These are phyloP conservation scores for Glareola pratincola DNA, from an alignment of 2,113 vertebrate genomes.

Conservation along the genomic window DNA sequence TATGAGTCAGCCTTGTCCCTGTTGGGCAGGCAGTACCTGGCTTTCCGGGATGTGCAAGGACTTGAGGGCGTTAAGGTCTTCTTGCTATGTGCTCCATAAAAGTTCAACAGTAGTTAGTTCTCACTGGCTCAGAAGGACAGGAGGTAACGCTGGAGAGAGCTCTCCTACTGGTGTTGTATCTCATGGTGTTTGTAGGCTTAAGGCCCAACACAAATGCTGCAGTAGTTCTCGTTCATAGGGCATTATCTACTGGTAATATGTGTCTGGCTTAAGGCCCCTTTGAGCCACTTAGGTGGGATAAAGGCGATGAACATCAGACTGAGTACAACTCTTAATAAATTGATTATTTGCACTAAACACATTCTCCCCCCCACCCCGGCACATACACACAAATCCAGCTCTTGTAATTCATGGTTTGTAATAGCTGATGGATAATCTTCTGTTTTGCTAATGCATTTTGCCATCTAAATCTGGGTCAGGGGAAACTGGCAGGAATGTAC, in stretches of 20 bases:
- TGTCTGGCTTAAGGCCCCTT: neutral
- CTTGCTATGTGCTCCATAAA: accelerated
- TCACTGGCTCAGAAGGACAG: neutral
- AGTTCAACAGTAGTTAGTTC: neutral
- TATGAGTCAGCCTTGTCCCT: neutral
- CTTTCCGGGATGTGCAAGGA: neutral
- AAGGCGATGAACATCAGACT: neutral
- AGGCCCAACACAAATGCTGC: neutral
- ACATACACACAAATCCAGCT: neutral
- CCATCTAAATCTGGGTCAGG: neutral
- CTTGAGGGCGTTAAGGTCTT: neutral
- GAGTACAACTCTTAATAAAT: neutral
- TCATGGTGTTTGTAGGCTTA: neutral
- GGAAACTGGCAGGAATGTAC: neutral
- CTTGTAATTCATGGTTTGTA: neutral
- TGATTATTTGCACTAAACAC: neutral
- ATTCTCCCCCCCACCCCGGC: neutral
- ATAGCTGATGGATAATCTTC: slow-evolving; percentile 9
- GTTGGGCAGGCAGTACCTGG: neutral
- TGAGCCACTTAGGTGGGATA: neutral
- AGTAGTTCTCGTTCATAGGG: neutral
- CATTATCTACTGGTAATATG: neutral
- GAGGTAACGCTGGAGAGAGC: neutral
- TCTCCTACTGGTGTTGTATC: accelerated
- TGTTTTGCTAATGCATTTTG: slow-evolving; percentile 1